Evolutionary conservation across 1,140 invertebrate species (phyloP).

Genomic region (Monochamus saltuarius): DNA sequence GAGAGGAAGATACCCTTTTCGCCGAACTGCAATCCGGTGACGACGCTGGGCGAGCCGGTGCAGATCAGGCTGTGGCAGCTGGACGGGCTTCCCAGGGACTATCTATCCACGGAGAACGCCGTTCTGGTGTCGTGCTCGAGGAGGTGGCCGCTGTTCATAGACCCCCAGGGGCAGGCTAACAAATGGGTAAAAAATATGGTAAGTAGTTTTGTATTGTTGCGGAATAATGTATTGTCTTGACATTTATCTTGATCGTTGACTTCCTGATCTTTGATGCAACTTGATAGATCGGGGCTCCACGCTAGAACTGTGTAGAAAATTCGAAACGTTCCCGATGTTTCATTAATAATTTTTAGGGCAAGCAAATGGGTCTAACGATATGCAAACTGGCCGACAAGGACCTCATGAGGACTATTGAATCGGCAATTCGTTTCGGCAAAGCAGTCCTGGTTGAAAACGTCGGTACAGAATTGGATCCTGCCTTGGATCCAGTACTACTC

Average conservation of each 20-base stretch:
- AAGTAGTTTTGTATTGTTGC: conserved; percentile 13
- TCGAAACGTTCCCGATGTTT: too few relatives aligned
- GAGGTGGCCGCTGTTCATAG: conserved; percentile 70
- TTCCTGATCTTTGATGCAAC: too few relatives aligned
- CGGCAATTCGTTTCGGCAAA: conserved; percentile 70
- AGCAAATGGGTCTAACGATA: conserved; percentile 58
- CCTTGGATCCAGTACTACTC: conserved; percentile 64
- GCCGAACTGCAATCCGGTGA: conserved; percentile 58
- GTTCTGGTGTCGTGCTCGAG: conserved; percentile 61
- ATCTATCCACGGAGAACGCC: conserved; percentile 69
- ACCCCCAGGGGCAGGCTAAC: conserved; percentile 70
- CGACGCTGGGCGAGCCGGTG: conserved; percentile 64
- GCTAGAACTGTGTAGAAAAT: too few relatives aligned
- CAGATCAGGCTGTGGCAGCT: conserved; percentile 67
- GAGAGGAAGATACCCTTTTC: conserved; percentile 57
- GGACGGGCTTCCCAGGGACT: conserved; percentile 66
- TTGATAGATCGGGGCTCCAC: too few relatives aligned
- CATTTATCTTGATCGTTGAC: too few relatives aligned
- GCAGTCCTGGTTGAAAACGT: conserved; percentile 67
- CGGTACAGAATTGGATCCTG: conserved; percentile 63
- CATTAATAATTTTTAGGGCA: conserved; percentile 59
- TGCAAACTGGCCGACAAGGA: conserved; percentile 69
- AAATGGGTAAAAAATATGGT: conserved; percentile 75
- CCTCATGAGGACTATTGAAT: conserved; percentile 69
- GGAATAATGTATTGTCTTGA: too few relatives aligned